phyloP scores from a whole-genome alignment of 2,797 vertebrate genomes.

The Hapalemur alaotrensis region DNA sequence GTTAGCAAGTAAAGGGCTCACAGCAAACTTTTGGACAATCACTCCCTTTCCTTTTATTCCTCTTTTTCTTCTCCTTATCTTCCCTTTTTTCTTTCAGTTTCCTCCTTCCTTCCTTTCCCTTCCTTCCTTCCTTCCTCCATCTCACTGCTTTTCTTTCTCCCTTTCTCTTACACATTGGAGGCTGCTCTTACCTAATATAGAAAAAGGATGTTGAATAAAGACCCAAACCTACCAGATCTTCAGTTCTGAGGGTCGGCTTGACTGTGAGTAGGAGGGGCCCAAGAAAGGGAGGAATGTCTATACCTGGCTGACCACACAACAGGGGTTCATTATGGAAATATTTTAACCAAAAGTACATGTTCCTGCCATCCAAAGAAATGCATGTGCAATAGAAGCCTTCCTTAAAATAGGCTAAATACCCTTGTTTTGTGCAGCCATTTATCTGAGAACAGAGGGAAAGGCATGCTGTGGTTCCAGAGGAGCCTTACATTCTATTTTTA shows the following conservation, averaged over 20 bases:
- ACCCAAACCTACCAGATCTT: neutral
- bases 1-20: neutral
- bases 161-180: neutral
- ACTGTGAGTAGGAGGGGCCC: neutral
- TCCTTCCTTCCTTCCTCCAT: neutral
- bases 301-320: conserved; percentile 56
- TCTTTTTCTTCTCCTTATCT: neutral
- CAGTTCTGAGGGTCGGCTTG: neutral
- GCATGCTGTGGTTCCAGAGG: conserved; percentile 13
- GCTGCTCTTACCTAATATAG: neutral
- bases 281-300: conserved; percentile 42
- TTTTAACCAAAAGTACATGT: conserved; percentile 56
- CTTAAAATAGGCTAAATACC: conserved; percentile 50
- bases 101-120: fast-evolving
- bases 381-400: conserved; percentile 83
- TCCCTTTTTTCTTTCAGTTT: neutral
- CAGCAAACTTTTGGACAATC: neutral
- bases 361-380: conserved; percentile 86
- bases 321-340: conserved; percentile 65
- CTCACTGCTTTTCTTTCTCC: no score
- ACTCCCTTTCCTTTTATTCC: neutral
- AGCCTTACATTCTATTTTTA: conserved; percentile 37
- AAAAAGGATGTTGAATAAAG: neutral
- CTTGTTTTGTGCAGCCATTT: conserved; percentile 4
- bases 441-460: conserved; percentile 28